Base-by-base conservation (phyloP, 2,113 vertebrate genomes). In the Echinops telfairi region DNA sequence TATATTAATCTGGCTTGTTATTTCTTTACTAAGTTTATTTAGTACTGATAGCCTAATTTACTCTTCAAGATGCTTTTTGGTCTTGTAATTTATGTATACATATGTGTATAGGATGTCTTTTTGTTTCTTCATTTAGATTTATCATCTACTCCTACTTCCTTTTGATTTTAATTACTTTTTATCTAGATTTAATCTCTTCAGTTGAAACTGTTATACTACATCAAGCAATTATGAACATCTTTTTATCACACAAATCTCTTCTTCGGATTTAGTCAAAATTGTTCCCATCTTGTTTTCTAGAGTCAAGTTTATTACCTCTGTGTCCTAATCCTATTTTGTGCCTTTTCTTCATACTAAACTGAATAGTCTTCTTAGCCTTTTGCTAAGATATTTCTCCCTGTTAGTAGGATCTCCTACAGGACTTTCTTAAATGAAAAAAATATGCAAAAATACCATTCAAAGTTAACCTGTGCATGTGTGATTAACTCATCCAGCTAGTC, bases 21-120 rank as follows among this genome's bases (percentile, higher is more conserved):
- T 33, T 86, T 96, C 83, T 77, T 96, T 64, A 91, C 60, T 29
- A 88, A 83, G 93, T 89, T 83, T 78, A 77, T 76, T 94, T 47
- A 92, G 58, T 60, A 86, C 14, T 66, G 9, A 66, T 81, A 7
- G 14, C 47, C 77, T 87, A 90, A 29, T 19, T 94, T 84, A 78
- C 86, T 77, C 33, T 91, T 82, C 36, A 76, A 90, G 64, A 3
- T 73, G 62, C 68, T 85, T 80, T 73, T 91, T 75, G 89, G 43
- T 57, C 17, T 71, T 90, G 20, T 87, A 90, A 60, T 58, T 43
- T 36, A 60, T 3, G n/a, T 57, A 25, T 62, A 38, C 85, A 40
- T 62, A 17, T 53, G 10, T 53, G 47, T 53, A 14, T 53, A 14
- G 12, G 47, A 53, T 53, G 12, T 53, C 47, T 53, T 53, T 11